phyloP scores from a whole-genome alignment of 1,140 invertebrate genomes.

The Subanguina moxae region DNA sequence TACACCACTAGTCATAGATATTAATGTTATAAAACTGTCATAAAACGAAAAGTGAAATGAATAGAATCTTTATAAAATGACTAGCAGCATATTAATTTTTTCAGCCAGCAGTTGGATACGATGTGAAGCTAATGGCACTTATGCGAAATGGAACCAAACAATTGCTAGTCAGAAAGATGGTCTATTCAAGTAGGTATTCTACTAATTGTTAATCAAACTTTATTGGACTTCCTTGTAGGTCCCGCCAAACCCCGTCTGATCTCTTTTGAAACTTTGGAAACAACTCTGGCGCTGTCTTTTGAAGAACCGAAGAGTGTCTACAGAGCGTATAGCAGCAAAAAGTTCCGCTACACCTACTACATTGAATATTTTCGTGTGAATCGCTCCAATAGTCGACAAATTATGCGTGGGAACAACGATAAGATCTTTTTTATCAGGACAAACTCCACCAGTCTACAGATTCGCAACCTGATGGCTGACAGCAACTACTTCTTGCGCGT shows the following conservation, averaged over 20 bases:
- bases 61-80: no score
- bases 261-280: not conserved
- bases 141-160: not conserved
- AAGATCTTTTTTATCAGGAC: not conserved
- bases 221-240: not conserved
- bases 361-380: not conserved
- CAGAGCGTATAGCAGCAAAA: not conserved
- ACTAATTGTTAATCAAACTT: not conserved
- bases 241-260: not conserved
- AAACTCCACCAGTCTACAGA: not conserved
- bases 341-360: not conserved
- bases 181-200: not conserved
- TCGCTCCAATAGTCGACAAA: not conserved
- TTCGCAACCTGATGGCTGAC: not conserved
- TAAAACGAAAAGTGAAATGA: no score
- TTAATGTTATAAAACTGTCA: no score
- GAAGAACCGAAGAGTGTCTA: not conserved
- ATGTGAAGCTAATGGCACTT: not conserved
- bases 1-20: no score
- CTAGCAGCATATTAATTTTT: no score
- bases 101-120: conserved; percentile 1
- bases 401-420: not conserved
- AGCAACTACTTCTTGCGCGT: not conserved
- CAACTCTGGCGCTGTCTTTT: not conserved
- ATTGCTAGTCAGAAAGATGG: not conserved